Conservation (phyloP, 2,797 vertebrate species). For the Sciurus vulgaris region DNA sequence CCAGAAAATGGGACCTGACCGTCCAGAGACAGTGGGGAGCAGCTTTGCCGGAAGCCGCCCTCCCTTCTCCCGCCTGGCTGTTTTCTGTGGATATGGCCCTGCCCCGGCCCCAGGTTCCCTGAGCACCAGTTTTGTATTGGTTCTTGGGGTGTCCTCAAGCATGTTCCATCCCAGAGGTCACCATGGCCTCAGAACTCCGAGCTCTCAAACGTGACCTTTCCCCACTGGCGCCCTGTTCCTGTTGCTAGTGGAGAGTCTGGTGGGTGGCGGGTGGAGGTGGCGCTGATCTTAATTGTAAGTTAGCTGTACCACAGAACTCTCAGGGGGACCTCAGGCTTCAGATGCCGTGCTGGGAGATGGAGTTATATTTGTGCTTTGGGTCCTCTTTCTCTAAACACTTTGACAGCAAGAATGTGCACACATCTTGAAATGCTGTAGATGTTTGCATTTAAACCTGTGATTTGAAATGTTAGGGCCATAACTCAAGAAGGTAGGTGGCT, state of each 20-base stretch:
- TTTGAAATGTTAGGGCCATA: rapidly evolving
- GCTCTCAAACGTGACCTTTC: no score
- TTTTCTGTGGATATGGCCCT: background rate
- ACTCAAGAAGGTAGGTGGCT: no score
- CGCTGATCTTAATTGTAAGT: background rate
- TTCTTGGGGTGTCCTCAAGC: background rate
- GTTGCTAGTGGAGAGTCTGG: background rate
- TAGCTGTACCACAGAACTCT: rapidly evolving
- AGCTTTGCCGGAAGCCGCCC: no score
- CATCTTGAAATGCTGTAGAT: background rate
- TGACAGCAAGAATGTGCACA: background rate
- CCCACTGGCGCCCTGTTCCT: background rate
- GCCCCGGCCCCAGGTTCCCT: rapidly evolving
- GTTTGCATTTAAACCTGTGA: background rate
- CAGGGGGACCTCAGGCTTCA: rapidly evolving
- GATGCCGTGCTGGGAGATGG: rapidly evolving
- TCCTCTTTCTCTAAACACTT: background rate
- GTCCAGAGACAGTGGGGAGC: background rate
- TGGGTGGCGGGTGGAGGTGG: background rate
- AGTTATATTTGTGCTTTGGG: background rate
- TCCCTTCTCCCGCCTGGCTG: background rate
- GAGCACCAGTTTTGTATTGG: background rate
- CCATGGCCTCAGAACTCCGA: rapidly evolving
- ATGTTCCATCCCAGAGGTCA: background rate
- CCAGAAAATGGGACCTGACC: background rate